Conservation (phyloP, 2,113 vertebrate genomes). For the Mormyrus iriodes region DNA sequence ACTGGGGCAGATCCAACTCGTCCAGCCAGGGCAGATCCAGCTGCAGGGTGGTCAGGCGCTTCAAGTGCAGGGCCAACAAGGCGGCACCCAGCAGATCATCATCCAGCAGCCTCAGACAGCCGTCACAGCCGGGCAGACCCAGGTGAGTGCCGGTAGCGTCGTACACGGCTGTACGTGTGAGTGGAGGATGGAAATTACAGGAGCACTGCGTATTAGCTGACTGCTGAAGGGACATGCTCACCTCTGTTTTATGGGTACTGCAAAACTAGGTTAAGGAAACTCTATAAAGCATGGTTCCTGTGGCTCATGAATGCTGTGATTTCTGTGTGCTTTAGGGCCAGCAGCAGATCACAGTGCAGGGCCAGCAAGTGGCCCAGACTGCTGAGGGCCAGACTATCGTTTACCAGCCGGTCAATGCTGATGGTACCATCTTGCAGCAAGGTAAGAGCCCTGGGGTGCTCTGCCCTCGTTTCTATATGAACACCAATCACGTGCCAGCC, state of each 20-base stretch:
- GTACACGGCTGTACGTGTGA: too few species aligned
- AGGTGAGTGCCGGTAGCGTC: constrained; percentile 61
- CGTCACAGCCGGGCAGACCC: constrained; percentile 92
- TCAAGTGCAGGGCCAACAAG: constrained; percentile 93
- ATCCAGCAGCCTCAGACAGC: constrained; percentile 98
- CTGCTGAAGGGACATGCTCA: neutral
- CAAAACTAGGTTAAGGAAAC: too few species aligned
- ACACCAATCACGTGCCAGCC: neutral
- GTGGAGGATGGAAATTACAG: too few species aligned
- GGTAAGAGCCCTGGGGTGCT: constrained; percentile 57
- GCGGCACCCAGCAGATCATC: constrained; percentile 95
- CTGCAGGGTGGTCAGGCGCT: constrained; percentile 92
- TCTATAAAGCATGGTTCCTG: neutral
- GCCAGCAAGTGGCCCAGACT: constrained; percentile 93
- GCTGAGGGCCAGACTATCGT: constrained; percentile 97
- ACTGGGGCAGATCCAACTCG: constrained; percentile 75
- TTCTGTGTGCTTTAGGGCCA: constrained; percentile 64
- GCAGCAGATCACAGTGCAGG: constrained; percentile 91
- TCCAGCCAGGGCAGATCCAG: constrained; percentile 95
- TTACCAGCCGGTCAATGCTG: constrained; percentile 96
- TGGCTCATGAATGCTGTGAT: neutral
- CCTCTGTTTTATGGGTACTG: neutral
- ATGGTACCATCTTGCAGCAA: constrained; percentile 94
- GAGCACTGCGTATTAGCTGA: neutral
- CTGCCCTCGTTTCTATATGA: neutral